Percentiles rank a stretch among this genome's conserved stretches.
Evolutionary conservation across 2,888 invertebrate genomes (phyloP).

Genomic region (Eupithecia tripunctaria): DNA sequence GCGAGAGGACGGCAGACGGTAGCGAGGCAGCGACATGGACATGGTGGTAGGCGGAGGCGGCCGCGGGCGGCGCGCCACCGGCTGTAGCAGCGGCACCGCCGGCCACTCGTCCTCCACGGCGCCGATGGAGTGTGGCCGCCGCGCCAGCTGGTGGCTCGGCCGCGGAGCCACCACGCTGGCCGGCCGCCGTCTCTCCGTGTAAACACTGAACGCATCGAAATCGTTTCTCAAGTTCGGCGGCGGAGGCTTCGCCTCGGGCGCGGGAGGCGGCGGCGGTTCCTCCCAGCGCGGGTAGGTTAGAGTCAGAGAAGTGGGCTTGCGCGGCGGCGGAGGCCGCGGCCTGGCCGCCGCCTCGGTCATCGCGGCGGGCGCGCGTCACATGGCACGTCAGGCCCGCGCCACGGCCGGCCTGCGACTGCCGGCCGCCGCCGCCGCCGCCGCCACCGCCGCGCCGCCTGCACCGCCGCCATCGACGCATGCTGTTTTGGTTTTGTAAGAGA

Average conservation of each 20-base stretch:
- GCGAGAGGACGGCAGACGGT: constrained; percentile 84
- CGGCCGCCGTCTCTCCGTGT: constrained; percentile 78
- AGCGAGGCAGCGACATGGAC: constrained; percentile 67
- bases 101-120: constrained; percentile 76
- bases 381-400: constrained; percentile 64
- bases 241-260: constrained; percentile 64
- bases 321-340: constrained; percentile 82
- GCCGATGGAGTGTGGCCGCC: constrained; percentile 87
- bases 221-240: constrained; percentile 64
- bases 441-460: constrained; percentile 63
- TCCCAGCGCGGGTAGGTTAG: constrained; percentile 73
- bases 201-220: constrained; percentile 82
- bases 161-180: constrained; percentile 83
- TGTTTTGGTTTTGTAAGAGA: constrained; percentile 36
- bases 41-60: constrained; percentile 71
- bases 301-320: constrained; percentile 76
- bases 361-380: constrained; percentile 67
- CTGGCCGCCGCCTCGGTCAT: constrained; percentile 81
- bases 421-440: constrained; percentile 60
- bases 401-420: constrained; percentile 64
- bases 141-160: constrained; percentile 63
- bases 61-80: constrained; percentile 82
- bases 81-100: constrained; percentile 79
- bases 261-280: constrained; percentile 82
- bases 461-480: constrained; percentile 60